Evolutionary conservation across 64 coral and sea anemone species (phyloP).

Genomic region (Trachythela sp.): DNA sequence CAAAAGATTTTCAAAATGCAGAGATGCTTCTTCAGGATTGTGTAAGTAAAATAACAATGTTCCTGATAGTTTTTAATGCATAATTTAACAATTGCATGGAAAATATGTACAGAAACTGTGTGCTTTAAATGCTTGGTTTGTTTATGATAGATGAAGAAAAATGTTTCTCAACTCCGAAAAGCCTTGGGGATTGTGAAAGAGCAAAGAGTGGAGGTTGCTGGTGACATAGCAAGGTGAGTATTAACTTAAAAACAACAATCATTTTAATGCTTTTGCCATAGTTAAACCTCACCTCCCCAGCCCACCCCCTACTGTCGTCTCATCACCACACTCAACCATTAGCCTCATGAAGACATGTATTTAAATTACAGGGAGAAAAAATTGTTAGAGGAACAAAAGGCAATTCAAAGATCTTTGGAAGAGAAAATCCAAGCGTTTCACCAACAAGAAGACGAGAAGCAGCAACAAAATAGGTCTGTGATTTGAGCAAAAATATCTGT

Average conservation of each 20-base stretch:
- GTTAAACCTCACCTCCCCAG: too few relatives aligned
- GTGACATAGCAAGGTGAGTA: conserved; percentile 57
- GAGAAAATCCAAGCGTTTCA: conserved; percentile 37
- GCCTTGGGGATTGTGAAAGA: conserved; percentile 51
- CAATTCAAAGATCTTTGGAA: conserved; percentile 36
- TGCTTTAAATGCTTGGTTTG: not conserved
- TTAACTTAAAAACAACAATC: too few relatives aligned
- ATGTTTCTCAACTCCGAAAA: conserved; percentile 47
- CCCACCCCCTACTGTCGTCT: too few relatives aligned
- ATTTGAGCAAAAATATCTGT: not conserved
- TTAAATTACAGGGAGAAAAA: conserved; percentile 49
- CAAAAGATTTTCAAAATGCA: not conserved
- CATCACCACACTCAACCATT: too few relatives aligned
- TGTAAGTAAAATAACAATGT: conserved; percentile 1
- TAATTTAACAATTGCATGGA: not conserved
- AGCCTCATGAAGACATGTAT: not conserved
- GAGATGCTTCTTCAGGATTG: not conserved
- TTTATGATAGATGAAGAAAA: conserved; percentile 41
- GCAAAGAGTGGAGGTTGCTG: conserved; percentile 59
- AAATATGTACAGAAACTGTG: too few relatives aligned
- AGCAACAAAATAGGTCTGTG: conserved; percentile 14
- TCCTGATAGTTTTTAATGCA: too few relatives aligned
- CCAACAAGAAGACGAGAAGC: conserved; percentile 29
- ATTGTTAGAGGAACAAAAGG: conserved; percentile 50
- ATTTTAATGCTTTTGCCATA: too few relatives aligned